Evolutionary conservation across 2,888 invertebrate species (phyloP).

Genomic region (Apodemia mormo): DNA sequence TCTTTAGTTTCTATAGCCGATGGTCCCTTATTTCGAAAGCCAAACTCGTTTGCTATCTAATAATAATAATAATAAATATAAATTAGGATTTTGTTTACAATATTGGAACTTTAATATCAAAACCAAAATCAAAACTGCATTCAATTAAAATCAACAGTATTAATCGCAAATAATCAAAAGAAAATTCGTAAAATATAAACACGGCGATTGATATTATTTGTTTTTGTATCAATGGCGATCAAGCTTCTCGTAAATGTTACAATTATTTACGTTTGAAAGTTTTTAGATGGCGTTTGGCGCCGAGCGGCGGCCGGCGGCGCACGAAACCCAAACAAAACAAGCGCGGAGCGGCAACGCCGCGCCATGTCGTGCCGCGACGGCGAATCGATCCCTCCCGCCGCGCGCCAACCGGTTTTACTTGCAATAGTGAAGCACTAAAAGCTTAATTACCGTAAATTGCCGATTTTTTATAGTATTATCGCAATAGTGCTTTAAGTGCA

Average conservation of each 20-base stretch:
- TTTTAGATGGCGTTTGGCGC: constrained; percentile 41
- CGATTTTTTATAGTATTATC: constrained; percentile 33
- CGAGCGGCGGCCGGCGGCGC: constrained; percentile 43
- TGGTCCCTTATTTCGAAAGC: too few species aligned
- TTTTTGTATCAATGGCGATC: constrained; percentile 13
- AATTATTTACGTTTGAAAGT: constrained; percentile 37
- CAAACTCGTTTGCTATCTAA: too few species aligned
- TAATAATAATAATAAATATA: too few species aligned
- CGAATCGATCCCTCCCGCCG: constrained; percentile 59
- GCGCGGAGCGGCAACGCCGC: constrained; percentile 72
- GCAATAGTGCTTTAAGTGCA: constrained; percentile 17
- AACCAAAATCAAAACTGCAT: too few species aligned
- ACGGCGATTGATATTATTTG: neutral
- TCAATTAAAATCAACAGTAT: neutral
- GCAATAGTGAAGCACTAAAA: constrained; percentile 64
- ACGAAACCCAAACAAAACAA: constrained; percentile 74
- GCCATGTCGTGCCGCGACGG: constrained; percentile 38
- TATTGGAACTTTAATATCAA: too few species aligned
- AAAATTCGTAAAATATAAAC: neutral
- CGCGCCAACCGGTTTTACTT: constrained; percentile 46
- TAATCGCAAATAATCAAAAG: neutral
- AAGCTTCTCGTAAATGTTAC: constrained; percentile 24
- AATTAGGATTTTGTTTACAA: too few species aligned
- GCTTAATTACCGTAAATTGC: constrained; percentile 68
- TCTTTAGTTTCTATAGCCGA: too few species aligned